Evolutionary conservation across 2,797 vertebrate genomes (phyloP), one percentile per base, ranked within the genome.

Genomic region (Pterois miles): DNA sequence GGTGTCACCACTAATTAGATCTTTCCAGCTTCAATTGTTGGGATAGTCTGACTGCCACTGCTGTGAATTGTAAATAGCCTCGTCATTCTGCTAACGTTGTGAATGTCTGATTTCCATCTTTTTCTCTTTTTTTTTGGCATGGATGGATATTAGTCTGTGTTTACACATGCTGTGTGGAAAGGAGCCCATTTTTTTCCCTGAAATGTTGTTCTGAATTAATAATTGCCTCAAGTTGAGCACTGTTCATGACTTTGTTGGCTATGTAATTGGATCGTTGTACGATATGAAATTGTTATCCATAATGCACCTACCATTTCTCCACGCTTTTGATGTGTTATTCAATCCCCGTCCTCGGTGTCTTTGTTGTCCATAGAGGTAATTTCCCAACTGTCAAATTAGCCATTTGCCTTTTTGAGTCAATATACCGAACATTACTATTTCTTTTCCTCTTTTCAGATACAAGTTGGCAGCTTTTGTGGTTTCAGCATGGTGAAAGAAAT

Each of bases 1-100:
- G 60, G 74, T 83, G 88, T 87, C 89, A 65, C 53, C 68, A 8
- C 79, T 87, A 92, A 93, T 91, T 88, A 85, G 79, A 73, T 31
- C 71, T 74, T 84, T 50, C 78, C 71, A 52, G 75, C 78, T 79
- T 75, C 54, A 54, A 3, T 56, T 81, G 86, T 78, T 78, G 74
- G 73, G 78, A 22, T 73, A 57, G 65, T 81, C 82, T 69, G 58
- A 69, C 80, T 81, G 83, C 57, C 56, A 60, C 76, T 33, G 40
- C 70, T 78, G 65, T 22, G 76, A 56, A 80, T 71, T 78, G 84
- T 82, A 89, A 92, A 91, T 75, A 74, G 63, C 50, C 74, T 82
- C 58, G 87, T 88, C 83, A 76, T 27, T 13, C 57, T 62, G 53
- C 65, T 72, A 52, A 84, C 14, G 9, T 23, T 53, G 25, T 7